Base-by-base conservation (phyloP, 2,888 invertebrate genomes). In the Mythimna ferrago region DNA sequence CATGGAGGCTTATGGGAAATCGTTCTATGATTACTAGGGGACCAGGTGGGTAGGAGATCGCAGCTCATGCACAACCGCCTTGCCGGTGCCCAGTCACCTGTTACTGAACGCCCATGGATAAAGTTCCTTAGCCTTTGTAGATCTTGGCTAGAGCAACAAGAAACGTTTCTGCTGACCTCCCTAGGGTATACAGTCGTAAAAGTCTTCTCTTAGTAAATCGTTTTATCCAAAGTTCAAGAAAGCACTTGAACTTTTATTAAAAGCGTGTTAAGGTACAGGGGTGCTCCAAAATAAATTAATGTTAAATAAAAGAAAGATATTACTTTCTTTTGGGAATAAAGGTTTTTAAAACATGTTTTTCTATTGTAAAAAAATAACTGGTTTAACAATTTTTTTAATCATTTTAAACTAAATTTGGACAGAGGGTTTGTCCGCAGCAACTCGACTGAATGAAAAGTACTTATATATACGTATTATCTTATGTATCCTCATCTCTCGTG, bases 1-100 rank as follows among this genome's bases (percentile, higher is more conserved):
- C 65, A 81, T 56, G 32, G 53, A 56, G 48, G 56, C 56, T 81
- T 77, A 79, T 77, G 81, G 79, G 60, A 64, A 79, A 72, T 60
- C 51, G 38, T 65, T 56, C 16, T 56, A 75, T 70, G 57, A 65
- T 10, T 10, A 79, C 79, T 53, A 81, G 78, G 79, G n/a, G 14
- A 56, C 48, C 70, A 78, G 80, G 48, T 14, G 21, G 6, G 32
- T 19, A 76, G 58, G 56, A 80, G 76, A 57, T 69, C 41, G 14
- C 19, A 21, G 19, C 32, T 35, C n/a, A 51, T 38, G 62, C 44
- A 44, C 35, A 35, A 48, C 48, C 48, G 48, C 48, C 48, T 48
- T 16, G 51, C 66, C 32, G 63, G 48, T 61, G 35, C 56, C 51
- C 51, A 69, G 41, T 35, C 81, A 76, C 56, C 64, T 76, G 69